A percentile compares a stretch with the other conserved stretches of the same genome.
phyloP scores from a whole-genome alignment of 1,140 invertebrate genomes.

The Drosophila lacertosa region DNA sequence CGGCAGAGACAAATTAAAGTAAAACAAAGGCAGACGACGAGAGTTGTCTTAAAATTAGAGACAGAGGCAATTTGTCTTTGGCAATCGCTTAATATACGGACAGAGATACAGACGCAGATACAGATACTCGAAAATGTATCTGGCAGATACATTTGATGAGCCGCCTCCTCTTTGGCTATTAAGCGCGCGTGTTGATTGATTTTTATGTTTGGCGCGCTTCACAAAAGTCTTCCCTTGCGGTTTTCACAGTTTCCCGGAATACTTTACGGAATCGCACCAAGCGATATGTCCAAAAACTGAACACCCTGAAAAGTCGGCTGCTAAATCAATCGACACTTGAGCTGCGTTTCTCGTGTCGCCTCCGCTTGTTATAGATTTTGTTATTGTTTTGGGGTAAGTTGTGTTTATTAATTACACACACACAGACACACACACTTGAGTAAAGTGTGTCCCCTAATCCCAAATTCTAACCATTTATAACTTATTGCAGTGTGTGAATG shows the following conservation, averaged over 20 bases:
- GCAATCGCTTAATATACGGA: slow-evolving; percentile 57
- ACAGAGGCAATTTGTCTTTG: slow-evolving; percentile 79
- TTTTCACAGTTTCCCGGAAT: slow-evolving; percentile 8
- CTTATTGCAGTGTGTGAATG: slow-evolving; percentile 30
- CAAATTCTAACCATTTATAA: slow-evolving; percentile 12
- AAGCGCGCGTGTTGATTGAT: slow-evolving; percentile 78
- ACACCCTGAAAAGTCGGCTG: slow-evolving; percentile 21
- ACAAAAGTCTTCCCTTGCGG: slow-evolving; percentile 45
- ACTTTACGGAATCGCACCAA: neutral
- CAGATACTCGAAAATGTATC: slow-evolving; percentile 48
- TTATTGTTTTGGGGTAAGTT: slow-evolving; percentile 31
- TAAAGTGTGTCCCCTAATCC: slow-evolving; percentile 35
- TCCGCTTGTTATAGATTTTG: slow-evolving; percentile 5
- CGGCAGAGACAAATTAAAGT: slow-evolving; percentile 76
- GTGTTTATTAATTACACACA: slow-evolving; percentile 70
- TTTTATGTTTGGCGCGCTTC: slow-evolving; percentile 60
- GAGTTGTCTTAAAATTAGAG: slow-evolving; percentile 76
- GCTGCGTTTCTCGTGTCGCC: slow-evolving; percentile 15
- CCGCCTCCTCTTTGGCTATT: slow-evolving; percentile 46
- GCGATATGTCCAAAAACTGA: slow-evolving; percentile 3
- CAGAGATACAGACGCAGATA: slow-evolving; percentile 4
- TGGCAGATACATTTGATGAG: slow-evolving; percentile 72
- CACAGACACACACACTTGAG: neutral
- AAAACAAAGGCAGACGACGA: slow-evolving; percentile 40
- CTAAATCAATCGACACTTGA: slow-evolving; percentile 77